Evolutionary conservation across 2,797 vertebrate genomes (phyloP), one percentile per base, ranked within the genome.

Genomic region (Fratercula arctica): DNA sequence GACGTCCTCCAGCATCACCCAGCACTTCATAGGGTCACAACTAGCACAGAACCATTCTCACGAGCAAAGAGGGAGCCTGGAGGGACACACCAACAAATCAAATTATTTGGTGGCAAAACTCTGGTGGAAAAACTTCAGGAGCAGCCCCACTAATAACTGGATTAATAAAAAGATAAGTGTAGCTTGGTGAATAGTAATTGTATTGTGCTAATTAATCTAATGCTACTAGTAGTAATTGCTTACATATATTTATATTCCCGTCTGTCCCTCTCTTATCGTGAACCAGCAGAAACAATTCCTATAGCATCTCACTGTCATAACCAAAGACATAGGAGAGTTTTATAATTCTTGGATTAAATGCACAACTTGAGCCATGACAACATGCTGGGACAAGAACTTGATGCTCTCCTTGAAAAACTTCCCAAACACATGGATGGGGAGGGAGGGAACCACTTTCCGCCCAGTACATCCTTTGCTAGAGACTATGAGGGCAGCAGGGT

Each of bases 371-470:
- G 41, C 18, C 20, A 9, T 23, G 16, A 35, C 39, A 83, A 85
- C 1, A 1, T 19, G 25, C 4, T 1, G 1, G 26, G 31, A 39
- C 16, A n/a, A 91, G 54, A 72, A 60, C 20, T 45, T 33, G 4
- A 39, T 69, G 43, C 4, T 17, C 17, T 4, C 41, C 43, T 70
- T 74, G 50, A 53, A 64, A 82, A 84, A 24, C 41, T 66, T n/a
- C 23, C 10, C 23, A 33, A 28, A 17, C 4, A 41, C 14, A 28
- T 1, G 12, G 28, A 33, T 10, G 7, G 5, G 9, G 20, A 80
- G 17, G 16, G 3, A 85, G 29, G 21, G 25, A 83, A 5, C 3
- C 15, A 9, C 45, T 68, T 82, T 48, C 20, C 19, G 26, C 6
- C 10, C 56, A 10, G 13, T 5, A 16, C 23, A 11, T 16, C 60